These are phyloP conservation scores for Drosophila sproati DNA, from an alignment of 1,140 invertebrate species.

Conservation along the genomic window DNA sequence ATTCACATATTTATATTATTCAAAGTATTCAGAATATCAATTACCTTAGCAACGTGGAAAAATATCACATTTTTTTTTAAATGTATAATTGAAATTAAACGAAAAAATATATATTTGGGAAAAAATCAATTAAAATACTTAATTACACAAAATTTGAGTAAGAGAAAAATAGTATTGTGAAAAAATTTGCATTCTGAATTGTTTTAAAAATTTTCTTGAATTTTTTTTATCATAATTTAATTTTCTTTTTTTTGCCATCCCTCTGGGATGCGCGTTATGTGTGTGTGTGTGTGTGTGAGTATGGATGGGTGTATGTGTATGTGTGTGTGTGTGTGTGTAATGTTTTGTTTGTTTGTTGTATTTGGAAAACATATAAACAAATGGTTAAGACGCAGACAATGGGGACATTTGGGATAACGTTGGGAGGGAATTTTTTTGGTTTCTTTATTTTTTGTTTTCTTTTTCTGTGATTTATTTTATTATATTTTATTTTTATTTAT, in stretches of 20 bases:
- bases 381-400: constrained; percentile 87
- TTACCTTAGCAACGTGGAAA: constrained; percentile 52
- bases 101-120: constrained; percentile 21
- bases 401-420: constrained; percentile 85
- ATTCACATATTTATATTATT: constrained; percentile 5
- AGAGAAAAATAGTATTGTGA: constrained; percentile 13
- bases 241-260: constrained; percentile 40
- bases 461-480: constrained; percentile 26
- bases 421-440: constrained; percentile 51
- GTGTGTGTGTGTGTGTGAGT: constrained; percentile 44
- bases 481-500: constrained; percentile 34
- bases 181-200: constrained; percentile 75
- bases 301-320: constrained; percentile 47
- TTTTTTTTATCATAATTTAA: constrained; percentile 35
- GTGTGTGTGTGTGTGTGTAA: constrained; percentile 18
- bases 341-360: constrained; percentile 57
- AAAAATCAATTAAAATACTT: constrained; percentile 35
- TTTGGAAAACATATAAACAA: constrained; percentile 85
- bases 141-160: constrained; percentile 33
- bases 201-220: constrained; percentile 65
- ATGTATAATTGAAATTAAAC: constrained; percentile 29
- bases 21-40: constrained; percentile 30
- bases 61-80: constrained; percentile 63
- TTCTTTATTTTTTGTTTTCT: constrained; percentile 26
- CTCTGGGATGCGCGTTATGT: constrained; percentile 46